Percentiles rank a stretch among this genome's conserved stretches.
These are phyloP conservation scores for Helicolenus hilgendorfi DNA, from an alignment of 2,797 vertebrate species.

Conservation along the genomic window DNA sequence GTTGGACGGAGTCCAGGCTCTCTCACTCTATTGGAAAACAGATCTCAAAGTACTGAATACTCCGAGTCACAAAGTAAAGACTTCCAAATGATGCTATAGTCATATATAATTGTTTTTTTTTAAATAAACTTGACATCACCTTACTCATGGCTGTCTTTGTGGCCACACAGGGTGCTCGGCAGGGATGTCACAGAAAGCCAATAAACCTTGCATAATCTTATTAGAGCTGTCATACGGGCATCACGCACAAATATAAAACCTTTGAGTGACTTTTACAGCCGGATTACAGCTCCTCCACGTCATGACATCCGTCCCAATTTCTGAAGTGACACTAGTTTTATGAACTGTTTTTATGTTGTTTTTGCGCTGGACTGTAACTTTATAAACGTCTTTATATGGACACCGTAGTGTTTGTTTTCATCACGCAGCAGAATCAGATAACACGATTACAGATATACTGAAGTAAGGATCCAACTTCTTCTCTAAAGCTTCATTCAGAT, in stretches of 20 bases:
- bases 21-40: not conserved
- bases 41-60: not conserved
- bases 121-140: not conserved
- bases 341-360: too few relatives aligned
- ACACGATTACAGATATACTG: constrained; percentile 9
- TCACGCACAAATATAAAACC: not conserved
- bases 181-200: not conserved
- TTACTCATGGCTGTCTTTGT: not conserved
- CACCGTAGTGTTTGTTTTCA: not conserved
- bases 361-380: not conserved
- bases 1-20: too few relatives aligned
- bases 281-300: not conserved
- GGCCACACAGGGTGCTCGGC: not conserved
- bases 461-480: constrained; percentile 32
- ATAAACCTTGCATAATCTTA: constrained; percentile 7
- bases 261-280: not conserved
- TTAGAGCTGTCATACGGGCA: not conserved
- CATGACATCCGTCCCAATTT: not conserved
- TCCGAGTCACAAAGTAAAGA: not conserved
- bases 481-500: constrained; percentile 26
- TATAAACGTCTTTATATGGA: not conserved
- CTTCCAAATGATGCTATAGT: not conserved
- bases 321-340: not conserved
- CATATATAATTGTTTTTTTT: not conserved
- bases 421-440: not conserved